phyloP scores from a whole-genome alignment of 1,140 invertebrate species.

The Adoxophyes honmai region DNA sequence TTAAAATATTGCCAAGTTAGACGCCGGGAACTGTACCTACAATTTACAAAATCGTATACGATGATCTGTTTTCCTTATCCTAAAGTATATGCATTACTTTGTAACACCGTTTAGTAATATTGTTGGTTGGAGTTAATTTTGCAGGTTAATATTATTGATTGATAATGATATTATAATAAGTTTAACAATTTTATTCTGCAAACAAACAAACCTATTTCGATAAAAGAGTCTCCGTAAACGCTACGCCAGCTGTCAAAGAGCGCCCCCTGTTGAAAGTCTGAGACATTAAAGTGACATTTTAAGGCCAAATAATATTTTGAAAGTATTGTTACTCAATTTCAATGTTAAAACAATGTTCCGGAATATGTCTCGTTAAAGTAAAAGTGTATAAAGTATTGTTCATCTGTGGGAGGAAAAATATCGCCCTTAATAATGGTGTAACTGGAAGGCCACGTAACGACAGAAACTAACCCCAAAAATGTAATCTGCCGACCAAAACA shows the following conservation, averaged over 20 bases:
- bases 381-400: no score
- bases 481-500: slow-evolving; percentile 7
- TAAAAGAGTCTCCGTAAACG: slow-evolving; percentile 22
- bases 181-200: no score
- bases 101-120: no score
- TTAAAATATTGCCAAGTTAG: no score
- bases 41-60: no score
- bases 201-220: neutral
- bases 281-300: slow-evolving; percentile 27
- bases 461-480: slow-evolving; percentile 7
- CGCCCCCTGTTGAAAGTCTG: slow-evolving; percentile 19
- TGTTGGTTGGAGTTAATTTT: no score
- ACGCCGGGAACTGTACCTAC: no score
- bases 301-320: slow-evolving; percentile 26
- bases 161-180: no score
- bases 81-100: no score
- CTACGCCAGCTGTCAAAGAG: neutral
- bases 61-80: no score
- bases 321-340: slow-evolving; percentile 27
- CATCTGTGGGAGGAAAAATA: neutral
- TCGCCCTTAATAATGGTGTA: neutral
- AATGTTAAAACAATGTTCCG: slow-evolving; percentile 17
- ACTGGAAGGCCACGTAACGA: neutral
- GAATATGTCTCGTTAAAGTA: neutral
- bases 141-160: no score